A percentile compares a stretch with the other conserved stretches of the same genome.
Evolutionary conservation across 2,113 vertebrate genomes (phyloP).

Genomic region (Panthera uncia): DNA sequence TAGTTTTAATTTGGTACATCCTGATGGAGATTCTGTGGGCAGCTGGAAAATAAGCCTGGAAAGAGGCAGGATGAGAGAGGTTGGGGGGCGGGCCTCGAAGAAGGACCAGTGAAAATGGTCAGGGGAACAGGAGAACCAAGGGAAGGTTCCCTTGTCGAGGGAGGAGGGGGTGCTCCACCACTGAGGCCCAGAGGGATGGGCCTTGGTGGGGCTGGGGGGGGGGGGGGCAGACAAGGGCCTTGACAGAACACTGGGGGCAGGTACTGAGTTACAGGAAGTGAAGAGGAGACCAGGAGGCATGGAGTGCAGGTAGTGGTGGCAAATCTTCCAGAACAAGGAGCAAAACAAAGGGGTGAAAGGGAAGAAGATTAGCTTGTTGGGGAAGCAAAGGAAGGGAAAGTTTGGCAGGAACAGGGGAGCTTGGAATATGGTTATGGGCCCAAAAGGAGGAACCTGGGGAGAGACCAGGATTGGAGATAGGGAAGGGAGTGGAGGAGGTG

Average conservation of each 20-base stretch:
- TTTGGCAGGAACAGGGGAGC: not conserved
- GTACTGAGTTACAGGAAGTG: not conserved
- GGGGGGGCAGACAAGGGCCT: not conserved
- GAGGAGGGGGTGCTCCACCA: not conserved
- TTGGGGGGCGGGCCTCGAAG: rapidly evolving
- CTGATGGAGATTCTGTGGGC: not conserved
- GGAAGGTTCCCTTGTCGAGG: not conserved
- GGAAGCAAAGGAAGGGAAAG: not conserved
- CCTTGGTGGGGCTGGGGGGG: not conserved
- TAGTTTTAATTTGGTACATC: not conserved
- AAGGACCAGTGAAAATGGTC: not conserved
- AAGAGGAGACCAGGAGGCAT: not conserved
- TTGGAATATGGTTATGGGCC: not conserved
- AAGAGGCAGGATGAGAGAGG: not conserved
- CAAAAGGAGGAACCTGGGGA: not conserved
- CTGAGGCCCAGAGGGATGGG: not conserved
- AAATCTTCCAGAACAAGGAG: not conserved
- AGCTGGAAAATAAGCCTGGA: not conserved
- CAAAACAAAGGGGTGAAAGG: not conserved
- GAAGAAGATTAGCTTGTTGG: not conserved
- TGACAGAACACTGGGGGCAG: not conserved
- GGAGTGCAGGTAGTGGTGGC: not conserved
- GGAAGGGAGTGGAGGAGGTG: not conserved
- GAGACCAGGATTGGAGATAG: not conserved
- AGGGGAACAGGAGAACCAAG: not conserved